These are phyloP conservation scores for Malurus elegans DNA, from an alignment of 2,113 vertebrate genomes.

Conservation along the genomic window DNA sequence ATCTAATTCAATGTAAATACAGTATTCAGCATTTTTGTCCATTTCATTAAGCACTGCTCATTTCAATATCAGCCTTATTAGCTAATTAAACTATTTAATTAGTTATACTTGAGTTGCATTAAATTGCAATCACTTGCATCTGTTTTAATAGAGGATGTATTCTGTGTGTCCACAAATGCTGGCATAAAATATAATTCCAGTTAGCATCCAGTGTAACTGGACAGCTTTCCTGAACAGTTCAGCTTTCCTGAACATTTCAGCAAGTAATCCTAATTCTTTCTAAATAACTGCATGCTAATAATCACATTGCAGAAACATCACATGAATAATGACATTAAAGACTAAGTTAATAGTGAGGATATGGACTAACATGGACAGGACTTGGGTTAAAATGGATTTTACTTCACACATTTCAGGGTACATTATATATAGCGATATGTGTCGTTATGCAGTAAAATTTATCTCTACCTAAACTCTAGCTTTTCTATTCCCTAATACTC, in stretches of 20 bases:
- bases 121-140: conserved; percentile 46
- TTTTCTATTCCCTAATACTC: neutral
- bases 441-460: neutral
- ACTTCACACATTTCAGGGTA: neutral
- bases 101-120: conserved; percentile 45
- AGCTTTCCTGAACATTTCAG: neutral
- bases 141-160: neutral
- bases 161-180: neutral
- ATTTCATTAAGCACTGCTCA: conserved; percentile 35
- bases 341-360: neutral
- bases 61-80: conserved; percentile 56
- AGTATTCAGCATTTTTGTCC: conserved; percentile 25
- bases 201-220: neutral
- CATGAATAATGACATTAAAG: neutral
- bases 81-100: conserved; percentile 61
- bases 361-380: neutral
- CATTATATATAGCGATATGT: neutral
- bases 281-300: conserved; percentile 5
- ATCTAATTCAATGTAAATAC: conserved; percentile 10
- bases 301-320: neutral
- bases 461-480: neutral
- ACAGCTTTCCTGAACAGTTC: neutral
- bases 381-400: conserved; percentile 14
- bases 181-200: neutral
- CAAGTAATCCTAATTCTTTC: neutral